A percentile compares a stretch with the other conserved stretches of the same genome.
These are phyloP conservation scores for Halcyon senegalensis DNA, from an alignment of 2,113 vertebrate species.

Conservation along the genomic window DNA sequence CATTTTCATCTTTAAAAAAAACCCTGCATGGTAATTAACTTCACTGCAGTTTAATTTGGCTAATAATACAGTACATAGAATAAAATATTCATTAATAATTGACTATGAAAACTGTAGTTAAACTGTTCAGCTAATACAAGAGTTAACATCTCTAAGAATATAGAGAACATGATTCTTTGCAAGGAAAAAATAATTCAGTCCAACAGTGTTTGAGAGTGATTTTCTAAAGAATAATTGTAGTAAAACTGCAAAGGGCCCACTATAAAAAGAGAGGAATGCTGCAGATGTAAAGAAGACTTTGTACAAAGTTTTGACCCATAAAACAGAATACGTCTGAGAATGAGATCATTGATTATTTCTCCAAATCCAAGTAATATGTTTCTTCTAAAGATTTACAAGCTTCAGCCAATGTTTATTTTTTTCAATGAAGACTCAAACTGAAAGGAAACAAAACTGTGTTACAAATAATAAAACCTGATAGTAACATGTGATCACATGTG, in stretches of 20 bases:
- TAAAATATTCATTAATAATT: slow-evolving; percentile 71
- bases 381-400: slow-evolving; percentile 1
- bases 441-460: neutral
- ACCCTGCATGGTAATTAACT: slow-evolving; percentile 69
- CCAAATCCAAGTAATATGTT: neutral
- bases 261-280: neutral
- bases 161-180: neutral
- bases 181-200: neutral
- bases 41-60: slow-evolving; percentile 64
- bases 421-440: neutral
- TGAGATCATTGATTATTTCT: neutral
- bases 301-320: neutral
- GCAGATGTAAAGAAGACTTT: neutral
- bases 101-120: slow-evolving; percentile 61
- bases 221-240: neutral
- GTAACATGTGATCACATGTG: neutral
- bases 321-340: neutral
- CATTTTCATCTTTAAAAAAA: slow-evolving; percentile 63
- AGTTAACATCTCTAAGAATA: slow-evolving; percentile 3
- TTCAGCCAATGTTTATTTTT: neutral
- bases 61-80: slow-evolving; percentile 54
- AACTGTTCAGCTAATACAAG: slow-evolving; percentile 39
- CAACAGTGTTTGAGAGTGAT: neutral
- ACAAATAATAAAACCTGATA: neutral
- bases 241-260: neutral